Evolutionary conservation across 2,888 invertebrate genomes (phyloP), one percentile per base, ranked within the genome.

Genomic region (Diarsia mendica): DNA sequence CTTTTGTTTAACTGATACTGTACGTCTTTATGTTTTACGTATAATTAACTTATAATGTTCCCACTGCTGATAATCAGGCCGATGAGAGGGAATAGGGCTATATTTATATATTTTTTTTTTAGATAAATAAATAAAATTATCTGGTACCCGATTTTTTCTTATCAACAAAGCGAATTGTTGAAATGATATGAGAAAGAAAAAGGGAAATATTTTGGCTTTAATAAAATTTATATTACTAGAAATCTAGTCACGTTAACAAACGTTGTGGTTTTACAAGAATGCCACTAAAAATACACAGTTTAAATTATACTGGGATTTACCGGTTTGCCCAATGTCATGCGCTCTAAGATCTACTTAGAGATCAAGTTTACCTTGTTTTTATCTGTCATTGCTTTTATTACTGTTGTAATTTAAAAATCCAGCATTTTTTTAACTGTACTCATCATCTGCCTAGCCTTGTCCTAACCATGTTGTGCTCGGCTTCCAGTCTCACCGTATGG

Each of bases 1-100:
- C 23, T 48, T 61, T 79, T 28, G 13, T 61, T 61, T 61, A 39
- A 5, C n/a, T 39, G 6, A n/a, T 8, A 61, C n/a, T 61, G n/a
- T n/a, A 44, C 20, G n/a, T 6, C n/a, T 44, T 61, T 20, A 20
- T 33, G 39, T 39, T 61, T 61, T 39, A 39, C 39, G 39, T 39
- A 39, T 39, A 39, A 6, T 39, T n/a, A n/a, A 39, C 39, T 39
- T 39, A 39, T 39, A 39, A 39, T 39, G 8, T 39, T 39, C 39
- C 39, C 39, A 39, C 39, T 8, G 39, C 39, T 39, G 39, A 8
- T 8, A 39, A 39, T 5, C 39, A 39, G 39, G 39, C 6, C 39
- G 5, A 8, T 39, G 8, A 8, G 39, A 39, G 39, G 3, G 5
- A 39, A 39, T 39, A n/a, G 39, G 8, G 39, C 39, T 39, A 39